Conservation (phyloP, 2,888 invertebrate genomes). For the Brenthis daphne region DNA sequence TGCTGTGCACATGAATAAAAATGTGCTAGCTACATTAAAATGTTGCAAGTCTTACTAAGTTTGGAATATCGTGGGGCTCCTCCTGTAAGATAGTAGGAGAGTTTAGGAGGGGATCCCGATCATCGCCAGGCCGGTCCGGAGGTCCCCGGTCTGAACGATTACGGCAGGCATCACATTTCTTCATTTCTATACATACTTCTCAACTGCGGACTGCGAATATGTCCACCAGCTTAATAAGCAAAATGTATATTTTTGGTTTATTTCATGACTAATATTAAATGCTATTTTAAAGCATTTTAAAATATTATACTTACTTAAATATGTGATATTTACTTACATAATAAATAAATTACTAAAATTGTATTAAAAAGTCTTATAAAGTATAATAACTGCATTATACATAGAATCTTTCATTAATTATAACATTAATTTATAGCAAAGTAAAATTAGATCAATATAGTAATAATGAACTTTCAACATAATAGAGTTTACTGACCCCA, state of each 20-base stretch:
- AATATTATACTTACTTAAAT: background rate
- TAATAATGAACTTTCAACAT: background rate
- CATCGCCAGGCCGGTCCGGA: constrained; percentile 52
- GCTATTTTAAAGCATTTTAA: background rate
- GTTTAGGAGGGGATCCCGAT: constrained; percentile 68
- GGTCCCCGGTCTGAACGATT: constrained; percentile 65
- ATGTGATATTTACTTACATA: background rate
- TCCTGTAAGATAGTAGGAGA: constrained; percentile 64
- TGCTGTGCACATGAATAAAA: constrained; percentile 45
- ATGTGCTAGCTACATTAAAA: constrained; percentile 55
- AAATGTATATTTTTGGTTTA: constrained; percentile 24
- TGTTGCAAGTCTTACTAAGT: constrained; percentile 65
- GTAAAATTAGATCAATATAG: background rate
- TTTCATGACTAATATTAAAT: constrained; percentile 9
- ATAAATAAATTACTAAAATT: too few relatives aligned
- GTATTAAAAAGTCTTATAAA: too few relatives aligned
- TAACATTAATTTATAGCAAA: background rate
- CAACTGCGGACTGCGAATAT: constrained; percentile 70
- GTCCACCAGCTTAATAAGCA: constrained; percentile 52
- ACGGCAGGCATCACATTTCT: constrained; percentile 71
- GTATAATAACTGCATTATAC: too few relatives aligned
- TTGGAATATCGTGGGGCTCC: constrained; percentile 64
- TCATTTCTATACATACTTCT: constrained; percentile 79
- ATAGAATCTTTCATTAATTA: background rate
- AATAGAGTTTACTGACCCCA: constrained; percentile 22